These are phyloP conservation scores for Tachysurus vachellii DNA, from an alignment of 2,113 vertebrate species.

Conservation along the genomic window DNA sequence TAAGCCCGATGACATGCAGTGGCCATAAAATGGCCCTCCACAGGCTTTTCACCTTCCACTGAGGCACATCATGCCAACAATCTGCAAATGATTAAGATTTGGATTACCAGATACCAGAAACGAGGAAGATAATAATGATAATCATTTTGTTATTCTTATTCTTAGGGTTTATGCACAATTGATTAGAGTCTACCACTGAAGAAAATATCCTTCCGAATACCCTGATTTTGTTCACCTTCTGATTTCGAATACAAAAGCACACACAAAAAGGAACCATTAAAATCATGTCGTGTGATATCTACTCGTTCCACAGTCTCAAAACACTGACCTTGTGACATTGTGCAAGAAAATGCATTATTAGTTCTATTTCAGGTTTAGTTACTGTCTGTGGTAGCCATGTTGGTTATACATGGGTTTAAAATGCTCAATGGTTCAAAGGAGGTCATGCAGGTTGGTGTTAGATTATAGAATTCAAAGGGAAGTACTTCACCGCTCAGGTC, in stretches of 20 bases:
- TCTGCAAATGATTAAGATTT: slow-evolving; percentile 13
- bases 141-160: too few species aligned
- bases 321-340: background rate
- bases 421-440: background rate
- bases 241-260: background rate
- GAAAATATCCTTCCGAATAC: background rate
- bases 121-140: background rate
- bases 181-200: background rate
- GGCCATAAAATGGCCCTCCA: slow-evolving; percentile 37
- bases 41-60: slow-evolving; percentile 30
- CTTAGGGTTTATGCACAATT: background rate
- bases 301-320: background rate
- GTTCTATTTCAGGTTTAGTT: background rate
- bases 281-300: background rate
- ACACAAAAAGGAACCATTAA: background rate
- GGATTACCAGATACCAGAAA: background rate
- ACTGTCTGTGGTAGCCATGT: background rate
- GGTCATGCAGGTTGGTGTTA: background rate
- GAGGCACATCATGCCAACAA: background rate
- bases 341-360: background rate
- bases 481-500: background rate
- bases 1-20: slow-evolving; percentile 35
- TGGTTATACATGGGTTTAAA: background rate
- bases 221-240: background rate
- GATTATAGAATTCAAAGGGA: background rate